Conservation (phyloP, 2,797 vertebrate genomes). For the Harpagifer antarcticus region DNA sequence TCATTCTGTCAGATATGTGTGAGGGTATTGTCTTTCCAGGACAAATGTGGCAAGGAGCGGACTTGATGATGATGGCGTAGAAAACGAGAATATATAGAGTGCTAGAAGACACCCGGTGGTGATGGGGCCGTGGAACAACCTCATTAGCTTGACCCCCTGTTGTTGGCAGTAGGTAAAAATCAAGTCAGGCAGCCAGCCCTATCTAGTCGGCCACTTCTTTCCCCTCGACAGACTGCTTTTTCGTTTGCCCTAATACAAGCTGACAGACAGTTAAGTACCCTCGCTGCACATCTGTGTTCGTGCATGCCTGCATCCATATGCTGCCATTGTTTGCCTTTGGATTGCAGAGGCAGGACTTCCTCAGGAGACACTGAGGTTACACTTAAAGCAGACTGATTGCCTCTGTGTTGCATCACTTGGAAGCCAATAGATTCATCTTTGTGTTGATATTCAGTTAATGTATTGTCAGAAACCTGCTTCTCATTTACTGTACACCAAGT, state of each 20-base stretch:
- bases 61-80: slow-evolving; percentile 46
- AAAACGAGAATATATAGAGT: slow-evolving; percentile 64
- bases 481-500: slow-evolving; percentile 19
- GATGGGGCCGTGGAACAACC: slow-evolving; percentile 74
- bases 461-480: slow-evolving; percentile 16
- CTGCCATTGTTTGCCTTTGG: slow-evolving; percentile 44
- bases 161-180: slow-evolving; percentile 72
- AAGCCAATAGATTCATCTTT: slow-evolving; percentile 40
- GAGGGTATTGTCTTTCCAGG: slow-evolving; percentile 55
- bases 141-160: slow-evolving; percentile 77
- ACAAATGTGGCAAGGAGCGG: slow-evolving; percentile 34
- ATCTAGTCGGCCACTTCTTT: slow-evolving; percentile 40
- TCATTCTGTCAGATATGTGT: slow-evolving; percentile 34
- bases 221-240: slow-evolving; percentile 63
- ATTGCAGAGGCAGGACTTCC: slow-evolving; percentile 51
- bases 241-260: slow-evolving; percentile 67
- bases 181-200: slow-evolving; percentile 67
- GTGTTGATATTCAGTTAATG: slow-evolving; percentile 36
- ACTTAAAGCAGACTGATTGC: slow-evolving; percentile 52
- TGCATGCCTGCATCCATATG: slow-evolving; percentile 39
- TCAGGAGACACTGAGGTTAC: slow-evolving; percentile 48
- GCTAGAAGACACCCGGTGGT: slow-evolving; percentile 60
- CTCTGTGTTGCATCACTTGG: slow-evolving; percentile 64
- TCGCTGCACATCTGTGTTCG: slow-evolving; percentile 40
- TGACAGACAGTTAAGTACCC: slow-evolving; percentile 79